Base-by-base conservation (phyloP, 1,140 invertebrate species). In the Asobara japonica region DNA sequence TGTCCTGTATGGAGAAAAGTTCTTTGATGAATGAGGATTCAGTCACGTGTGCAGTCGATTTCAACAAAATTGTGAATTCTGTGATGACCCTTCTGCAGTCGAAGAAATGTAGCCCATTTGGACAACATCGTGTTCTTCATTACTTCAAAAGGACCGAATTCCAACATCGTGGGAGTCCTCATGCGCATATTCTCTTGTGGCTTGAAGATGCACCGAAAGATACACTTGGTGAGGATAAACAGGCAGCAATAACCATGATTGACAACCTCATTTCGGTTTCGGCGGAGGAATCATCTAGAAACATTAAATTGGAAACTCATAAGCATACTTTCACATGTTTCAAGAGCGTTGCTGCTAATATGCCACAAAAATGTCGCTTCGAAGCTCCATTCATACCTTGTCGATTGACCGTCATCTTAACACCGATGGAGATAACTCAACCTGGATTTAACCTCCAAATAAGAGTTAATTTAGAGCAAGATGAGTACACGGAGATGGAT, bases 21-120 rank as follows among this genome's bases (percentile, higher is more conserved):
- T 69, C 64, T 60, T 70, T 87, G 20, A 65, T 87, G 0, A 84
- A 85, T 76, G 80, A 84, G 72, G 87, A 88, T 78, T 78, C 86
- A 4, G 83, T 87, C 27, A 87, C 82, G 10, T 88, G 86, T 75
- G 81, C 78, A 48, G 82, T 84, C 11, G 81, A 87, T 71, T 86
- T 85, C 41, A 81, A 86, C 70, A 85, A 83, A 77, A 74, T 80
- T 30, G 77, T 86, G 1, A 79, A 56, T 79, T 75, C 76, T 72
- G 3, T 79, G 4, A 33, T 78, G 72, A 62, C 30, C 6, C 73
- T 77, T 30, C 66, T 79, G 16, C 66, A 71, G 67, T 76, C 65
- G n/a, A 68, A 74, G 66, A 73, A 69, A 74, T 38, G 27, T 20
- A 76, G 71, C 72, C 75, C 77, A 3, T 83, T 83, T 62, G 61